Base-by-base conservation (phyloP, 2,797 vertebrate genomes). In the Morus bassanus region DNA sequence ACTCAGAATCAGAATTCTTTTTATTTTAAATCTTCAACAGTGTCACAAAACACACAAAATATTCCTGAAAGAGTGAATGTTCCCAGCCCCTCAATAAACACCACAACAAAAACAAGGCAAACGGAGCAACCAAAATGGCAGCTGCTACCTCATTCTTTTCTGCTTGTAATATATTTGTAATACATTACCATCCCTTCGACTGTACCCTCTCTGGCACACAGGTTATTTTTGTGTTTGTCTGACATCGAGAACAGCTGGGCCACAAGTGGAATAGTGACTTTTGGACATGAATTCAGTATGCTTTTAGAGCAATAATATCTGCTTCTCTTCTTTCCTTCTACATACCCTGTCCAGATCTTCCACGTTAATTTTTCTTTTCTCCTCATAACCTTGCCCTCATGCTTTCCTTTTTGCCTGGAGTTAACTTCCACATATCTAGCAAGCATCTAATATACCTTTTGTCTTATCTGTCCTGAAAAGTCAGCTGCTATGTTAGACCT, bases 101-200 rank as follows among this genome's bases (percentile, higher is more conserved):
- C 5, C 8, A 53, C 6, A 7, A 37, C 7, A 43, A 80, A 28
- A 28, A 31, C 8, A 43, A 80, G 31, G 2, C 5, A 88, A 86
- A 79, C 6, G 22, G 10, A 35, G 5, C 13, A 83, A 74, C 3
- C 2, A 45, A 83, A 68, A 70, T 50, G 27, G 10, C 12, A 63
- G 8, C 11, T 73, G 12, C 11, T 59, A 22, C 13, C 6, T 56
- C 9, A 56, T 80, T 80, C 16, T 7, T 10, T 63, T 91, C 35
- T 80, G 39, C 24, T 80, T 79, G 19, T 54, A 73, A 59, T 31
- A 54, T 3, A 46, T 23, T 46, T 74, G 15, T 31, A 63, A 46
- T 17, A 9, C 0, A 0, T n/a, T 37, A 15, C 3, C 3, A 9
- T 59, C 25, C 30, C 22, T 37, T 25, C 25, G 24, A 61, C 28